Evolutionary conservation across 2,797 vertebrate species (phyloP), one percentile per base, ranked within the genome.

Genomic region (Petrocephalus sullivani): DNA sequence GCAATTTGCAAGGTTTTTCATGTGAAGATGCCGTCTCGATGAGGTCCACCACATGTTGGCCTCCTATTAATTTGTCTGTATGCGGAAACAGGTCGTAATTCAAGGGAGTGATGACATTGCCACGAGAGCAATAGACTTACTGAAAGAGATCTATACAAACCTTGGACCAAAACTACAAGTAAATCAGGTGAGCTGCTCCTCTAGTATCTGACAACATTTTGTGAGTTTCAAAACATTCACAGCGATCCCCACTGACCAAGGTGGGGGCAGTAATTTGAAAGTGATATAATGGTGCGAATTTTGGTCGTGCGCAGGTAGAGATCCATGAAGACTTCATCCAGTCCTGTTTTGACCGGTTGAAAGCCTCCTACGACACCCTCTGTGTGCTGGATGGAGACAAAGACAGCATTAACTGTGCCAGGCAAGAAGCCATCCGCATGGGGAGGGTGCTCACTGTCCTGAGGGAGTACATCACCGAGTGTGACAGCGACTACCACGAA

Each of bases 301-400:
- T 49, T 6, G 75, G 16, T n/a, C 2, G 2, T n/a, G 37, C 46
- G 41, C 92, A 99, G 98, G 98, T 99, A 92, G 98, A 98, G 94
- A 99, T 99, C 93, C 98, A 99, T 87, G 98, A 99, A 93, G 98
- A 99, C 92, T 99, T 99, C 91, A 99, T 99, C 94, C 98, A 99
- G 93, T 99, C 98, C 81, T 99, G 98, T 93, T 99, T 99, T 86
- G 98, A 99, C 95, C 98, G 98, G 89, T 96, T 99, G 85, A 99
- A 99, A 94, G 98, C 98, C 1, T 99, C 98, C 61, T 99, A 99
- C 87, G 98, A 99, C 94, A 99, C 98, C 0, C 93, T 99, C 56
- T 99, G 98, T 94, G 98, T 99, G 90, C 94, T 99, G 94, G 98
- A 99, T 92, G 98, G 98, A 91, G 98, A 99, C 93, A 99, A 99